Evolutionary conservation across 2,797 vertebrate species (phyloP), one percentile per base, ranked within the genome.

Genomic region (Cossypha polioptera): DNA sequence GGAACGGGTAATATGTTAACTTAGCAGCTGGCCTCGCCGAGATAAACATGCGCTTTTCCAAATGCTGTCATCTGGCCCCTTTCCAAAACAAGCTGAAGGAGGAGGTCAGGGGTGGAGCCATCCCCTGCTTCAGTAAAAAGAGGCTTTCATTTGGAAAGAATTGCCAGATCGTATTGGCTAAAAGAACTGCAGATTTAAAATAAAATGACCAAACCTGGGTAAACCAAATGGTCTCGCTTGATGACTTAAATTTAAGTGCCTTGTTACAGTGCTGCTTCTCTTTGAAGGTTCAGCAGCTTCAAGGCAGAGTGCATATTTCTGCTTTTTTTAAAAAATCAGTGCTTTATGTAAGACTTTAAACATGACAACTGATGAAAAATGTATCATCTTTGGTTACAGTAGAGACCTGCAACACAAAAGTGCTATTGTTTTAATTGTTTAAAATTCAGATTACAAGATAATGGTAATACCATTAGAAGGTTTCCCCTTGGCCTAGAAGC

Each of bases 1-100:
- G 78, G 93, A 90, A 54, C 21, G 81, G 76, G 75, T 92, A 93
- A 95, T 89, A 97, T 91, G 94, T 97, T 94, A 94, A 95, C 87
- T 96, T 92, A 93, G 94, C 97, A 97, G 93, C 95, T 78, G 73
- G 95, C 92, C 95, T 93, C 76, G 47, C 91, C 24, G 95, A 97
- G 97, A 96, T 97, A 96, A 97, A 96, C 83, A 82, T 87, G 92
- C 87, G 94, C 93, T 95, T 97, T 96, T 91, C 95, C 96, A 94
- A 97, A 93, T 96, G 96, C 95, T 97, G 91, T 96, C 94, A 94
- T 95, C 96, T 97, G 97, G 97, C 97, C 89, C 57, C 42, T 94
- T 96, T 97, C 97, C 97, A 97, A 94, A 95, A 75, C 93, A 90
- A 92, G 94, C 96, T 84, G 88, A 45, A 95, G 96, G 95, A 96